Evolutionary conservation across 1,140 invertebrate species (phyloP).

Genomic region (Ectropis grisescens): DNA sequence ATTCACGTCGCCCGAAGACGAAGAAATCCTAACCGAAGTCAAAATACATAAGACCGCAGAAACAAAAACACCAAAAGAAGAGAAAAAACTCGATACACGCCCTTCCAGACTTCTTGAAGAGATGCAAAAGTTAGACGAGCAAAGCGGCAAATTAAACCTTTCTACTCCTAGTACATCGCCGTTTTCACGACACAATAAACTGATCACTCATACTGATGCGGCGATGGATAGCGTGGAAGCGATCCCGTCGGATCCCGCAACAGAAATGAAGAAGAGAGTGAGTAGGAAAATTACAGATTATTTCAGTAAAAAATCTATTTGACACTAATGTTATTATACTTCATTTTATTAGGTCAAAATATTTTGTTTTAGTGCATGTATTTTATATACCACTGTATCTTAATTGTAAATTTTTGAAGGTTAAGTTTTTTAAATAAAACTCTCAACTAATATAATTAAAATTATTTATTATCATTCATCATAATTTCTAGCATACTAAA

Average conservation of each 20-base stretch:
- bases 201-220: background rate
- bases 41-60: slow-evolving; percentile 2
- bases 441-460: slow-evolving; percentile 70
- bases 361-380: too few species aligned
- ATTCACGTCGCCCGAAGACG: slow-evolving; percentile 19
- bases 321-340: slow-evolving; percentile 7
- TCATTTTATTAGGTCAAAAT: too few species aligned
- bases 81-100: slow-evolving; percentile 8
- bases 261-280: slow-evolving; percentile 63
- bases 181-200: slow-evolving; percentile 4
- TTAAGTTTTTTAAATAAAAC: slow-evolving; percentile 46
- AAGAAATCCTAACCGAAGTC: slow-evolving; percentile 5
- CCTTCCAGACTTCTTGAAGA: slow-evolving; percentile 36
- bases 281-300: slow-evolving; percentile 53
- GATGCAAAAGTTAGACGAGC: slow-evolving; percentile 37
- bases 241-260: slow-evolving; percentile 11
- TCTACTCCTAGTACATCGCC: slow-evolving; percentile 16
- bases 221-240: slow-evolving; percentile 10
- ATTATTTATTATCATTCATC: slow-evolving; percentile 73
- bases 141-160: slow-evolving; percentile 31
- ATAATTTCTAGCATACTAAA: slow-evolving; percentile 73
- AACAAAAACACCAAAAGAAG: slow-evolving; percentile 4
- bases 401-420: too few species aligned
- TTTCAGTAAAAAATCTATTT: slow-evolving; percentile 42
- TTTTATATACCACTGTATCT: too few species aligned